Evolutionary conservation across 2,797 vertebrate genomes (phyloP).

Genomic region (Squalus acanthias): DNA sequence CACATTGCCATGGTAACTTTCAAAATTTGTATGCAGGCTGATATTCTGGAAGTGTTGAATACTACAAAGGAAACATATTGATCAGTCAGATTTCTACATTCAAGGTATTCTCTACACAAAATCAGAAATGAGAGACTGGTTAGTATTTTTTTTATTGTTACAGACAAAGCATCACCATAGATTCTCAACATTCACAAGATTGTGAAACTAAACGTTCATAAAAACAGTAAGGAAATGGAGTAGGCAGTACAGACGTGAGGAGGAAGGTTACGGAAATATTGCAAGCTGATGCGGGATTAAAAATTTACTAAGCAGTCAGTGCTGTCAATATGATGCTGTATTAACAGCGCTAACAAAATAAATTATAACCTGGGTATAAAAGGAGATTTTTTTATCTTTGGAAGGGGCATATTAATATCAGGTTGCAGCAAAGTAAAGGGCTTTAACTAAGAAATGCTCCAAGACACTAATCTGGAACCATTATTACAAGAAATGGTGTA

Average conservation of each 20-base stretch:
- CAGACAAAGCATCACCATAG: neutral
- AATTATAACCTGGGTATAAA: neutral
- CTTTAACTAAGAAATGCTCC: neutral
- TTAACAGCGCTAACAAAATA: neutral
- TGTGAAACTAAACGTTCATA: neutral
- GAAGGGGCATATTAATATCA: neutral
- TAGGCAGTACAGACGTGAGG: neutral
- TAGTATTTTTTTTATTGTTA: neutral
- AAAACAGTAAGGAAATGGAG: neutral
- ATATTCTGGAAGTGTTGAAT: conserved; percentile 22
- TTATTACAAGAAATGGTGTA: neutral
- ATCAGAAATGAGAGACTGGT: neutral
- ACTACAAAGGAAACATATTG: conserved; percentile 15
- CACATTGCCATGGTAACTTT: conserved; percentile 36
- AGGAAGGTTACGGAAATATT: neutral
- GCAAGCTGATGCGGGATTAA: neutral
- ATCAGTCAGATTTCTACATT: neutral
- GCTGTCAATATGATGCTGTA: neutral
- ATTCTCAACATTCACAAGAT: conserved; percentile 1
- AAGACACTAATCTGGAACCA: neutral
- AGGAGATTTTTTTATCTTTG: neutral
- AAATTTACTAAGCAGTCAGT: neutral
- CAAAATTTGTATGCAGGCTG: conserved; percentile 30
- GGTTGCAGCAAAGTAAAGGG: neutral
- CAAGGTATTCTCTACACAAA: neutral